Evolutionary conservation across 2,797 vertebrate genomes (phyloP).

Genomic region (Sebastiscus albofasciatus): DNA sequence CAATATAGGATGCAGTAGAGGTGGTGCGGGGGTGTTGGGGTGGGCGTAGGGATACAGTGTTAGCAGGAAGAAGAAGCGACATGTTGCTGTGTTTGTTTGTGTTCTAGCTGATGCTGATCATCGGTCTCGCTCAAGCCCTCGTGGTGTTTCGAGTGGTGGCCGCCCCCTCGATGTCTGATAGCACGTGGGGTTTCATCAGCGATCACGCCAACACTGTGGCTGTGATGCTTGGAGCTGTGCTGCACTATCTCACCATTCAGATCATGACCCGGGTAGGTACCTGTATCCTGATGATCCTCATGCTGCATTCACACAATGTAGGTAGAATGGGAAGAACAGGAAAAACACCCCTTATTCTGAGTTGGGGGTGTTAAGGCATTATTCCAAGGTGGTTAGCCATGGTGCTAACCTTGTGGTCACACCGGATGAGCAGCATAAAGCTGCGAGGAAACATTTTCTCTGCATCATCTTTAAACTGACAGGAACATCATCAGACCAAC

Average conservation of each 20-base stretch:
- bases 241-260: constrained; percentile 89
- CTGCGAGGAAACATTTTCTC: neutral
- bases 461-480: neutral
- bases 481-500: neutral
- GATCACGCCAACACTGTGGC: constrained; percentile 83
- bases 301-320: neutral
- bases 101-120: constrained; percentile 78
- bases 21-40: too few species aligned
- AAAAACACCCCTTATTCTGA: neutral
- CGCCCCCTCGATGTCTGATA: constrained; percentile 76
- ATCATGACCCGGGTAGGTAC: constrained; percentile 76
- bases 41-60: neutral
- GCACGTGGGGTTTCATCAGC: constrained; percentile 66
- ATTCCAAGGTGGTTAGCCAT: neutral
- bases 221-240: constrained; percentile 86
- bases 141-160: constrained; percentile 90
- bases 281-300: neutral
- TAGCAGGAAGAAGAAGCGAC: neutral
- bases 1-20: neutral
- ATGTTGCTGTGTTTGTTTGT: neutral
- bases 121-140: constrained; percentile 87
- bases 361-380: too few species aligned
- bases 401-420: neutral
- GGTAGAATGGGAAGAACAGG: neutral
- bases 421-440: neutral